Percentiles rank a stretch among this genome's conserved stretches.
Conservation (phyloP, 1,140 invertebrate genomes). For the Lethrus apterus region DNA sequence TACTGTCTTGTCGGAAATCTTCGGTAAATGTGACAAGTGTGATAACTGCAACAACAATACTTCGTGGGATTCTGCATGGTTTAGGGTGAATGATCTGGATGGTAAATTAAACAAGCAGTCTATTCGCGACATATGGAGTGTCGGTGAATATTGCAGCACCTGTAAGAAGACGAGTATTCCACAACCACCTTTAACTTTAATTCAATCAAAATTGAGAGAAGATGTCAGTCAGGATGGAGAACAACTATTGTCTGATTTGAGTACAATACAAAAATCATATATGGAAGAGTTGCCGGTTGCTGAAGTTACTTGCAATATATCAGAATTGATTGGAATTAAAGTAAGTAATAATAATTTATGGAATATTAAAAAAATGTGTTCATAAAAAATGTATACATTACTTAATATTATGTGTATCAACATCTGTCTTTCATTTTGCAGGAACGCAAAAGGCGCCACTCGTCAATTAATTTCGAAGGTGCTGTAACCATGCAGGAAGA, state of each 20-base stretch:
- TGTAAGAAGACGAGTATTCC: slow-evolving; percentile 3
- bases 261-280: slow-evolving; percentile 28
- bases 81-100: slow-evolving; percentile 7
- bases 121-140: slow-evolving; percentile 27
- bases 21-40: slow-evolving; percentile 25
- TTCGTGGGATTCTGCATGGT: slow-evolving; percentile 2
- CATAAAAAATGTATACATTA: too few species aligned
- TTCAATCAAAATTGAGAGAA: slow-evolving; percentile 29
- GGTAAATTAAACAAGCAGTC: slow-evolving; percentile 17
- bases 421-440: too few species aligned
- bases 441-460: slow-evolving; percentile 26
- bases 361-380: too few species aligned
- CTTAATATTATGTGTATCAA: too few species aligned
- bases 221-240: slow-evolving; percentile 35
- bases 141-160: slow-evolving; percentile 18
- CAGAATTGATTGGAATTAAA: slow-evolving; percentile 18
- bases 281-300: slow-evolving; percentile 27
- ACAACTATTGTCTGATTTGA: slow-evolving; percentile 33
- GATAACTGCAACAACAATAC: slow-evolving; percentile 25
- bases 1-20: slow-evolving; percentile 21
- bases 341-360: too few species aligned
- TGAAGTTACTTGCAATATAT: slow-evolving; percentile 24
- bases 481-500: slow-evolving; percentile 21
- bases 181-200: not conserved
- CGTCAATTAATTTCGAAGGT: slow-evolving; percentile 16